phyloP scores from a whole-genome alignment of 2,113 vertebrate genomes.

The Marcusenius ussheri region DNA sequence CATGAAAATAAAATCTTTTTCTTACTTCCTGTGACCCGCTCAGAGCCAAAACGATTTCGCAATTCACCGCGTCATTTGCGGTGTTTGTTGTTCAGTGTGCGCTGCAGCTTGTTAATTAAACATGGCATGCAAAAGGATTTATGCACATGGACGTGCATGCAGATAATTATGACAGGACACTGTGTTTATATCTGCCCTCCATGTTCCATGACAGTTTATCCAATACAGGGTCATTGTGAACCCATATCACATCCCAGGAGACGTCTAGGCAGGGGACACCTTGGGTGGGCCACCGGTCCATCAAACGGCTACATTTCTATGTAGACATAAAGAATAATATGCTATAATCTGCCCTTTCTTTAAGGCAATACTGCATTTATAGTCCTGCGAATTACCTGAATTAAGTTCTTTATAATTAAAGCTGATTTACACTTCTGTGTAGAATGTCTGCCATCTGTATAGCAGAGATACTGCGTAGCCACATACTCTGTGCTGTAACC shows the following conservation, averaged over 20 bases:
- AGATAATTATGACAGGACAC: neutral
- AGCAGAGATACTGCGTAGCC: neutral
- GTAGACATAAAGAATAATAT: neutral
- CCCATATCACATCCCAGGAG: neutral
- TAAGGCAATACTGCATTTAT: neutral
- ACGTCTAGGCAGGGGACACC: neutral
- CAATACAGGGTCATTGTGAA: neutral
- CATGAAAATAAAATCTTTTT: neutral
- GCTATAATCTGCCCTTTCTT: neutral
- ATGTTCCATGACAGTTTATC: neutral
- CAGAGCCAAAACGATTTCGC: neutral
- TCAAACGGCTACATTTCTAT: neutral
- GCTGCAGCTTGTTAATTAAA: neutral
- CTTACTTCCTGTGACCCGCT: neutral
- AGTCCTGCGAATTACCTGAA: neutral
- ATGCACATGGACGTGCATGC: neutral
- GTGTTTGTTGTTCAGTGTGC: neutral
- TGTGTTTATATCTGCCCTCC: neutral
- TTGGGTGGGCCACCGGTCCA: neutral
- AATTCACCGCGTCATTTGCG: too few relatives aligned
- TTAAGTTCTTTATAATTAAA: neutral
- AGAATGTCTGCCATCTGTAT: neutral
- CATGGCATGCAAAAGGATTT: neutral
- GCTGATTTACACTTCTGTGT: neutral
- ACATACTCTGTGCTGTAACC: neutral